A percentile compares a stretch with the other conserved stretches of the same genome.
These are phyloP conservation scores for Perodicticus potto DNA, from an alignment of 2,797 vertebrate genomes.

Conservation along the genomic window DNA sequence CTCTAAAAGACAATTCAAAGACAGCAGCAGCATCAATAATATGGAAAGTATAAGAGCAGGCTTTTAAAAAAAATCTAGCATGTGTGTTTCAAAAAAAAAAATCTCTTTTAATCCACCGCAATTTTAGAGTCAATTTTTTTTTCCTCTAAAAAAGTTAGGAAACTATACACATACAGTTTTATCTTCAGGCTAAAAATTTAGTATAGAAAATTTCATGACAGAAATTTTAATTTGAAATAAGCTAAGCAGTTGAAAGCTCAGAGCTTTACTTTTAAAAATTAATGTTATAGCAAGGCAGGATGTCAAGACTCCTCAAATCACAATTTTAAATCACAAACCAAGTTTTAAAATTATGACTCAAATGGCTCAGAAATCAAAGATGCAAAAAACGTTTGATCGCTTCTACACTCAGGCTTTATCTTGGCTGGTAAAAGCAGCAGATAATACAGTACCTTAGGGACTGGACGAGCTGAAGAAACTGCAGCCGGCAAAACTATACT, in stretches of 20 bases:
- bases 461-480: constrained; percentile 89
- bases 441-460: constrained; percentile 90
- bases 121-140: constrained; percentile 32
- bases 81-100: constrained; percentile 37
- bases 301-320: constrained; percentile 77
- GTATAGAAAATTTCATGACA: background rate
- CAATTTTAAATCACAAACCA: constrained; percentile 81
- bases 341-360: constrained; percentile 80
- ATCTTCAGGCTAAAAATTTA: constrained; percentile 12
- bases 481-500: constrained; percentile 88
- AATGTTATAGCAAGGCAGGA: constrained; percentile 62
- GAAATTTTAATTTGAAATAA: constrained; percentile 68
- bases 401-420: constrained; percentile 77
- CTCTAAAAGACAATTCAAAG: constrained; percentile 65
- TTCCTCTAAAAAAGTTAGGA: constrained; percentile 42
- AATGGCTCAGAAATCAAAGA: constrained; percentile 73
- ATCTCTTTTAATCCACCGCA: constrained; percentile 47
- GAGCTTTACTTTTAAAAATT: constrained; percentile 74
- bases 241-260: constrained; percentile 66
- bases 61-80: constrained; percentile 61
- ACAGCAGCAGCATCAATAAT: constrained; percentile 60
- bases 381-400: constrained; percentile 75
- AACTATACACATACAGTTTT: constrained; percentile 35
- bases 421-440: constrained; percentile 82
- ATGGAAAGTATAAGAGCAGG: background rate